Conservation (phyloP, 1,140 invertebrate species). For the Psilanteris sp. region DNA sequence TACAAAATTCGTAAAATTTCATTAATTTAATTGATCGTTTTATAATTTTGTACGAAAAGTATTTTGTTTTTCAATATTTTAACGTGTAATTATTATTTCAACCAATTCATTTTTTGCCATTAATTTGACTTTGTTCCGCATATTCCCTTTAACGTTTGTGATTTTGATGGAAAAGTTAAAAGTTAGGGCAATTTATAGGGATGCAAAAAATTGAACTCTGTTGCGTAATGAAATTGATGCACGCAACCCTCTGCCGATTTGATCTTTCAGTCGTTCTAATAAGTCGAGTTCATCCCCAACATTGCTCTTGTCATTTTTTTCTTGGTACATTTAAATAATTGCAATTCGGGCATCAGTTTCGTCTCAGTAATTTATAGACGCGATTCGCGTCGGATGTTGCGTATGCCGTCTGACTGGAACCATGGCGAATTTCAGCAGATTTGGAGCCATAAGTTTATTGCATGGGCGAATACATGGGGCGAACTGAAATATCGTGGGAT, state of each 20-base stretch:
- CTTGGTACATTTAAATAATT: slow-evolving; percentile 69
- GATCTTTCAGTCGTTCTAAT: slow-evolving; percentile 58
- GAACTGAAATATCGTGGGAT: slow-evolving; percentile 42
- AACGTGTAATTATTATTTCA: too few relatives aligned
- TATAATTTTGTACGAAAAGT: too few relatives aligned
- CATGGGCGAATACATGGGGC: slow-evolving; percentile 43
- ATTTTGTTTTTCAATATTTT: too few relatives aligned
- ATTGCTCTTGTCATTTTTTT: slow-evolving; percentile 57
- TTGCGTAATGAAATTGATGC: slow-evolving; percentile 46
- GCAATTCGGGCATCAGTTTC: slow-evolving; percentile 62
- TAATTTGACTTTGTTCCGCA: slow-evolving; percentile 10
- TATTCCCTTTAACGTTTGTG: background rate
- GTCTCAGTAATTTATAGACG: slow-evolving; percentile 67
- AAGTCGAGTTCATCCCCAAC: slow-evolving; percentile 62
- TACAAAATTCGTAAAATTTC: too few relatives aligned
- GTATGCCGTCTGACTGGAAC: slow-evolving; percentile 53
- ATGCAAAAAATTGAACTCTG: slow-evolving; percentile 11
- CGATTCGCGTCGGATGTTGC: slow-evolving; percentile 65
- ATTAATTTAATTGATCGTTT: too few relatives aligned
- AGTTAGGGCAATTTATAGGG: slow-evolving; percentile 7
- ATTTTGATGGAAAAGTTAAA: slow-evolving; percentile 32
- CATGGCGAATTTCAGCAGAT: slow-evolving; percentile 64
- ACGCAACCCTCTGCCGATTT: slow-evolving; percentile 44
- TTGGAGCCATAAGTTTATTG: slow-evolving; percentile 60
- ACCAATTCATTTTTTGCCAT: background rate